Percentiles rank a stretch among this genome's conserved stretches.
Conservation (phyloP, 2,888 invertebrate species). For the Philopedon plagiatum region DNA sequence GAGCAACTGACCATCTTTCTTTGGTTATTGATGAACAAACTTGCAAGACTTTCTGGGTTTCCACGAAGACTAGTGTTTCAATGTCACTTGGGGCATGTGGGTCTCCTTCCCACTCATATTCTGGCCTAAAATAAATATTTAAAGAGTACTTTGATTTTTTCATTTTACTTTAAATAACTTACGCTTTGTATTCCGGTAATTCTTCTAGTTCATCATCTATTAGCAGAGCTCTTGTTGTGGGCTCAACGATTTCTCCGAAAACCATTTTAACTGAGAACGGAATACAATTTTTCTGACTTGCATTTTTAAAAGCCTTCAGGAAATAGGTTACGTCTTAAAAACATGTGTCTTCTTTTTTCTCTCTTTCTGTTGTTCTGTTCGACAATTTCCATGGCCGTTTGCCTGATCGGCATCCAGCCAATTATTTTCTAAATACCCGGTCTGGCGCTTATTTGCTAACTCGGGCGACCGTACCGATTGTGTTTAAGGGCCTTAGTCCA, state of each 20-base stretch:
- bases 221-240: conserved; percentile 64
- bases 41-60: conserved; percentile 49
- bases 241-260: conserved; percentile 67
- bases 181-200: conserved; percentile 59
- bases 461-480: no score
- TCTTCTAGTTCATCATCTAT: conserved; percentile 63
- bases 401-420: no score
- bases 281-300: conserved; percentile 16
- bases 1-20: conserved; percentile 47
- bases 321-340: no score
- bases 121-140: conserved; percentile 50
- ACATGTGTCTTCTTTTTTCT: no score
- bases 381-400: no score
- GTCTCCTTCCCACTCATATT: conserved; percentile 55
- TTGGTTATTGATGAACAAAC: conserved; percentile 42
- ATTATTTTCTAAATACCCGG: no score
- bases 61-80: conserved; percentile 56
- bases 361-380: no score
- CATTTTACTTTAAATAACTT: conserved; percentile 30
- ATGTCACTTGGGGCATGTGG: conserved; percentile 51
- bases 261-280: conserved; percentile 60
- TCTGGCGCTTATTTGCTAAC: no score
- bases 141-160: neutral
- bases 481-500: no score
- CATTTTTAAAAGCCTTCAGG: neutral